Percentiles rank a stretch among this genome's conserved stretches.
Conservation (phyloP, 2,888 invertebrate species). For the Leptinotarsa peninsularis region DNA sequence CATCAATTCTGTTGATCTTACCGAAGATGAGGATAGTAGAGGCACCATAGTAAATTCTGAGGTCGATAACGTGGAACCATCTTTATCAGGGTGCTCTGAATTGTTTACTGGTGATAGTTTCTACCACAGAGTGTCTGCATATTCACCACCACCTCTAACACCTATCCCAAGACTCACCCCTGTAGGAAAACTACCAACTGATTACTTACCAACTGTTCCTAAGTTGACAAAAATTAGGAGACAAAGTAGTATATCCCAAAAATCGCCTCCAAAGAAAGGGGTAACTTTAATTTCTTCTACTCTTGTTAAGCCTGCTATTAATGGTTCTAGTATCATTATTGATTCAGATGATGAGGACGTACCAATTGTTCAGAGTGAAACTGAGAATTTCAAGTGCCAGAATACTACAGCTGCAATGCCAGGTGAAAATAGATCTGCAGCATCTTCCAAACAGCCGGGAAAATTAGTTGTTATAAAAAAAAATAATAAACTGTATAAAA, state of each 20-base stretch:
- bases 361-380: slow-evolving; percentile 16
- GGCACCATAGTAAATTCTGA: slow-evolving; percentile 26
- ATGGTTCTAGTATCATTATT: slow-evolving; percentile 3
- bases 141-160: slow-evolving; percentile 24
- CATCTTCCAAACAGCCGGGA: slow-evolving; percentile 24
- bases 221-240: slow-evolving; percentile 24
- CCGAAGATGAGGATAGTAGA: slow-evolving; percentile 39
- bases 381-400: neutral
- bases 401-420: neutral
- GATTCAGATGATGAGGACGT: slow-evolving; percentile 25
- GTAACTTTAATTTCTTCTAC: slow-evolving; percentile 7
- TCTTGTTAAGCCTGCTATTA: slow-evolving; percentile 16
- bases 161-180: slow-evolving; percentile 17
- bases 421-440: neutral
- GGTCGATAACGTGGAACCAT: neutral
- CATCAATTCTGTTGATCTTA: slow-evolving; percentile 36
- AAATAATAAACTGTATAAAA: slow-evolving; percentile 39
- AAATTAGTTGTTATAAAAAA: slow-evolving; percentile 41
- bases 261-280: neutral
- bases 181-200: neutral
- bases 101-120: neutral
- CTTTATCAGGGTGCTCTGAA: neutral
- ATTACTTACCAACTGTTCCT: slow-evolving; percentile 15
- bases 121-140: neutral
- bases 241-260: slow-evolving; percentile 16